Base-by-base conservation (phyloP, 2,888 invertebrate genomes). In the Cryptophagus acutangulus region DNA sequence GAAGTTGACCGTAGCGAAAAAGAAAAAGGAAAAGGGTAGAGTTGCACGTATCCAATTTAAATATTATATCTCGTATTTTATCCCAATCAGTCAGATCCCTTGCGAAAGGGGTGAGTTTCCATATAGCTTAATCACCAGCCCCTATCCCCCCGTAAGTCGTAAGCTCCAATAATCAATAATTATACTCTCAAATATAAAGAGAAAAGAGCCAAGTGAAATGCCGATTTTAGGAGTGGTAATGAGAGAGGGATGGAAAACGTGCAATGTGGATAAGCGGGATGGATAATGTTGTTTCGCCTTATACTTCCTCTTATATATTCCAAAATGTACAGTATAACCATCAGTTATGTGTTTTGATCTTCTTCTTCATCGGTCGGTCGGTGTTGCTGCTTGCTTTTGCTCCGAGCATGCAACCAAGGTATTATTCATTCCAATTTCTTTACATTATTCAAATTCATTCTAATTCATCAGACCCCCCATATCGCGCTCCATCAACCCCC, bases 181-280 rank as follows among this genome's bases (percentile, higher is more conserved):
- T 75, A 75, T 74, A 71, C 74, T 72, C 72, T 73, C 72, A 73
- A 74, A 75, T 74, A 74, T 74, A 74, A 74, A 73, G 73, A 71
- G 67, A 69, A 65, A 68, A 67, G 64, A 64, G 66, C 59, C 60
- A 56, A 48, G 57, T 56, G 62, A 61, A 64, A 63, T 64, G 65
- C 66, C 62, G 63, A 65, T 64, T 64, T 55, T 51, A 47, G 48
- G 51, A 31, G 53, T 52, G 53, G 47, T 49, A 49, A 56, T 53
- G 55, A 56, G 60, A 54, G 58, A 49, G n/a, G 56, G 59, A 54
- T 63, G 59, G 58, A 57, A 62, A 57, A 47, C 57, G 62, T 59
- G 57, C 60, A 58, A 30, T 13, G 31, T 14, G 63, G 58, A 56
- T 59, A 60, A 58, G 60, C 59, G 45, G 33, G 35, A 45, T 20